These are phyloP conservation scores for Halictus rubicundus DNA, from an alignment of 1,140 invertebrate species.

Conservation along the genomic window DNA sequence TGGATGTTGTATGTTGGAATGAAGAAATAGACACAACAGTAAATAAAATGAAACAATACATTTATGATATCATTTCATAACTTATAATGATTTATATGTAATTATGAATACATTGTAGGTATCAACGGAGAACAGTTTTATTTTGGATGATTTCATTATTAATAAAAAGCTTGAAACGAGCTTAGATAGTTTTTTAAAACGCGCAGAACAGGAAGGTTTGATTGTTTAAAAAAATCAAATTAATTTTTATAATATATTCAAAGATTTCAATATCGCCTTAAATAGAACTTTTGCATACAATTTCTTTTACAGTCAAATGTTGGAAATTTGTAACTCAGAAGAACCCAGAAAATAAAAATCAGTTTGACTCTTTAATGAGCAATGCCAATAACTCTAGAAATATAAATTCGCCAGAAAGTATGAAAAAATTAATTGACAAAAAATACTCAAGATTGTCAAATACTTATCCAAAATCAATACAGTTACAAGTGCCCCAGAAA, in stretches of 20 bases:
- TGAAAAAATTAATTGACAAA: background rate
- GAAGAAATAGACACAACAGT: slow-evolving; percentile 24
- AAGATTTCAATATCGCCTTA: slow-evolving; percentile 39
- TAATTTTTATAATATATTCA: slow-evolving; percentile 25
- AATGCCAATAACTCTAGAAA: background rate
- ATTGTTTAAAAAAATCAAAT: slow-evolving; percentile 50
- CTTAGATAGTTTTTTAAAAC: slow-evolving; percentile 64
- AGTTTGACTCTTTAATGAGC: background rate
- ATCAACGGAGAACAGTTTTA: slow-evolving; percentile 20
- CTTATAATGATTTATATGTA: background rate
- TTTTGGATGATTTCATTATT: slow-evolving; percentile 51
- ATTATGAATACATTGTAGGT: slow-evolving; percentile 6
- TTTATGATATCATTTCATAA: slow-evolving; percentile 6
- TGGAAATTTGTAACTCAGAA: slow-evolving; percentile 24
- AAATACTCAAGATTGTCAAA: slow-evolving; percentile 1
- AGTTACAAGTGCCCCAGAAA: slow-evolving; percentile 19
- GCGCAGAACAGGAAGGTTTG: slow-evolving; percentile 54
- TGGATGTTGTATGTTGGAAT: slow-evolving; percentile 64
- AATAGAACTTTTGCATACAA: slow-evolving; percentile 16
- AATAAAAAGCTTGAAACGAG: slow-evolving; percentile 60
- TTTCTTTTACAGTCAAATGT: slow-evolving; percentile 8
- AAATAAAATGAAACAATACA: slow-evolving; percentile 7
- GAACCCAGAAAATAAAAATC: slow-evolving; percentile 26
- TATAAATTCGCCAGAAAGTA: background rate
- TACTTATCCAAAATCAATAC: slow-evolving; percentile 13